Conservation (phyloP, 2,113 vertebrate genomes). For the Nansenia antarctica region DNA sequence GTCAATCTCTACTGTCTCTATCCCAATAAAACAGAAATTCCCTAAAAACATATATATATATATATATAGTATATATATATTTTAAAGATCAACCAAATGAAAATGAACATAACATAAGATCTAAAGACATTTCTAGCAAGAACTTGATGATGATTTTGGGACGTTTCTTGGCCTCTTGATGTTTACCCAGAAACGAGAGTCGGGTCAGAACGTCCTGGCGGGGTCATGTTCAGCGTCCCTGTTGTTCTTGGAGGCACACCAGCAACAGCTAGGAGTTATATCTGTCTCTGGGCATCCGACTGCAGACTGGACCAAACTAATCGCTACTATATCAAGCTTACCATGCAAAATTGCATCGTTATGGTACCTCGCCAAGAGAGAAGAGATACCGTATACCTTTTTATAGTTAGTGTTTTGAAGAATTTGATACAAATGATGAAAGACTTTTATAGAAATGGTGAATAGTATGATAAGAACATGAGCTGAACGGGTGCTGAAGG, state of each 20-base stretch:
- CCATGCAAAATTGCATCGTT: slow-evolving; percentile 6
- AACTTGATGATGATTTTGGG: slow-evolving; percentile 7
- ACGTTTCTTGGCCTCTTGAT: slow-evolving; percentile 24
- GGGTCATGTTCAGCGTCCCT: slow-evolving; percentile 31
- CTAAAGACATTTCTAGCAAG: not conserved
- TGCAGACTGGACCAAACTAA: not conserved
- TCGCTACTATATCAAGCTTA: slow-evolving; percentile 10
- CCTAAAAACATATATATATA: too few species aligned
- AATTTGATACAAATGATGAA: slow-evolving; percentile 10
- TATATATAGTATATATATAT: too few species aligned
- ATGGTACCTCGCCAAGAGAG: slow-evolving; percentile 12
- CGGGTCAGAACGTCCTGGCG: slow-evolving; percentile 38
- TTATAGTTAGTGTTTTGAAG: not conserved
- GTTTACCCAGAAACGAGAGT: slow-evolving; percentile 60
- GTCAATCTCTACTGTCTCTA: too few species aligned
- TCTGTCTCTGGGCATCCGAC: slow-evolving; percentile 25
- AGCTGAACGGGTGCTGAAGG: not conserved
- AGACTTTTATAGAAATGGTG: not conserved
- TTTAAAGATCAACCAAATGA: not conserved
- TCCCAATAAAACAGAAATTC: too few species aligned
- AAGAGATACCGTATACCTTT: not conserved
- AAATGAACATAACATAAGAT: not conserved
- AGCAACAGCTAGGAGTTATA: slow-evolving; percentile 28
- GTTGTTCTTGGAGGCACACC: slow-evolving; percentile 51
- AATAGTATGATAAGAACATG: not conserved